These are phyloP conservation scores for Drosophila koepferae DNA, from an alignment of 2,888 invertebrate genomes.

Conservation along the genomic window DNA sequence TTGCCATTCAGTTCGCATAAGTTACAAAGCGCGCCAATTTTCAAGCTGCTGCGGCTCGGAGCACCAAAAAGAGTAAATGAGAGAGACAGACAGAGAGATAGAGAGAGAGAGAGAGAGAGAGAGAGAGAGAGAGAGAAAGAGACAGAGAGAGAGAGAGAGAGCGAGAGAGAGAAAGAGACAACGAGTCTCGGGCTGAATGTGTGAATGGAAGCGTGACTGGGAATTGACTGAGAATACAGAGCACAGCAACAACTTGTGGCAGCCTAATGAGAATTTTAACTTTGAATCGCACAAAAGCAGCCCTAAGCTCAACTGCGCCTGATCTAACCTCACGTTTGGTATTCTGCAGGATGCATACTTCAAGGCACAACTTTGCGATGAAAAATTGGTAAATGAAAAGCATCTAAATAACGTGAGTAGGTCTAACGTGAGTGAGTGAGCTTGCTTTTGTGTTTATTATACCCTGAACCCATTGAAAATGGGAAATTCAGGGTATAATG, in stretches of 20 bases:
- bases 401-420: neutral
- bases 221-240: conserved; percentile 17
- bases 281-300: neutral
- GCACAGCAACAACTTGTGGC: conserved; percentile 44
- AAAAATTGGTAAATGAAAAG: neutral
- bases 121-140: too few relatives aligned
- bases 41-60: conserved; percentile 8
- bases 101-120: too few relatives aligned
- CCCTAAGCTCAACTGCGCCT: neutral
- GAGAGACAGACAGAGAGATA: too few relatives aligned
- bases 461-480: too few relatives aligned
- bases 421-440: neutral
- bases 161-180: neutral
- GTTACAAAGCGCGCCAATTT: conserved; percentile 51
- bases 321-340: conserved; percentile 1
- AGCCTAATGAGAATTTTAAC: conserved; percentile 47
- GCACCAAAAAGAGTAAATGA: too few relatives aligned
- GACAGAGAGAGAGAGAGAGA: neutral
- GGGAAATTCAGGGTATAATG: too few relatives aligned
- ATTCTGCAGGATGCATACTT: neutral
- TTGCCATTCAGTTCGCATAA: conserved; percentile 58
- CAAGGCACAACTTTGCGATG: neutral
- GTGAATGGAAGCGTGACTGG: conserved; percentile 65
- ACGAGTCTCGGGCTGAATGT: conserved; percentile 39
- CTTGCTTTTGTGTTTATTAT: neutral